Percentiles rank a stretch among this genome's conserved stretches.
Conservation (phyloP, 2,888 invertebrate genomes). For the Axea sp. region DNA sequence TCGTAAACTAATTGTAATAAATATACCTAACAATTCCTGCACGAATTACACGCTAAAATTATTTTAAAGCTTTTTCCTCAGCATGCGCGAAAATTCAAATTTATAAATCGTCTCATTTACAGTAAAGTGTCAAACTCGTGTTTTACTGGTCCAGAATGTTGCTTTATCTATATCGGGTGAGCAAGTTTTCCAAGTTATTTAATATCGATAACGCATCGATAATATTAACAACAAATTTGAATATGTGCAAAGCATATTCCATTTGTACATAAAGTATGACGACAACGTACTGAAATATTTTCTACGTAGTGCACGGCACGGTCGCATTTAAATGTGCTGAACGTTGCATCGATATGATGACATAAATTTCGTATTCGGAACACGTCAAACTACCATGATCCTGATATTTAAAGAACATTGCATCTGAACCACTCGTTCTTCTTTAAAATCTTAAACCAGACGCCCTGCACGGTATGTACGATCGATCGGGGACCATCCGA, state of each 20-base stretch:
- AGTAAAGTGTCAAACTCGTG: no score
- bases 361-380: constrained; percentile 49
- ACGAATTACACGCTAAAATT: no score
- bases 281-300: constrained; percentile 30
- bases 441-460: constrained; percentile 53
- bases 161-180: no score
- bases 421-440: constrained; percentile 43
- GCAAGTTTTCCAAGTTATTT: background rate
- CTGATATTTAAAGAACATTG: constrained; percentile 50
- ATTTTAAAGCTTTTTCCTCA: no score
- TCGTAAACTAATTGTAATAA: no score
- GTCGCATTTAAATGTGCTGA: constrained; percentile 52
- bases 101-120: no score
- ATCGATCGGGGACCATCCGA: constrained; percentile 15
- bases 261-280: constrained; percentile 36
- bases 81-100: no score
- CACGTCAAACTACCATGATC: constrained; percentile 49
- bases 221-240: constrained; percentile 23
- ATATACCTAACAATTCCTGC: no score
- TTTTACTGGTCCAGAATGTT: no score
- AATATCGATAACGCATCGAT: constrained; percentile 19
- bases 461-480: constrained; percentile 4
- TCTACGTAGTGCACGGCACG: constrained; percentile 9
- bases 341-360: constrained; percentile 47
- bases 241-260: constrained; percentile 33